Percentiles rank a stretch among this genome's conserved stretches.
phyloP scores from a whole-genome alignment of 2,797 vertebrate species.

The Scleropages formosus region DNA sequence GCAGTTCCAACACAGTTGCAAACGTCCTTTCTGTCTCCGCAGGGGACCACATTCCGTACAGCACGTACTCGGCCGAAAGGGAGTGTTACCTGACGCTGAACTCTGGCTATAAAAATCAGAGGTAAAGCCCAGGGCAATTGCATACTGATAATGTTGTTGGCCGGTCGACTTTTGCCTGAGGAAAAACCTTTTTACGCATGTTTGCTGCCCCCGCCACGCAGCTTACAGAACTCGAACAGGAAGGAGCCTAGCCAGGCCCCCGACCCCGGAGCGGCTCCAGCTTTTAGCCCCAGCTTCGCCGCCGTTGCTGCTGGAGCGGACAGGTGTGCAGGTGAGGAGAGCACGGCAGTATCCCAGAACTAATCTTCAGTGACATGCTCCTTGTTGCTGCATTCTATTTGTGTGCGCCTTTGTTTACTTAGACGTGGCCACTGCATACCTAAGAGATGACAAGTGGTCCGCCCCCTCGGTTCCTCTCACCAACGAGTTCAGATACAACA shows the following conservation, averaged over 20 bases:
- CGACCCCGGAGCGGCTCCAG: slow-evolving; percentile 58
- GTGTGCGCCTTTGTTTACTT: too few species aligned
- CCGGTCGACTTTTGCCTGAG: neutral
- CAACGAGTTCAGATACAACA: slow-evolving; percentile 83
- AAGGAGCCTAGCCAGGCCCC: slow-evolving; percentile 66
- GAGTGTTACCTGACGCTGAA: slow-evolving; percentile 64
- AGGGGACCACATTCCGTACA: slow-evolving; percentile 69
- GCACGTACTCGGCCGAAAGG: slow-evolving; percentile 57
- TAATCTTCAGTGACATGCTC: neutral
- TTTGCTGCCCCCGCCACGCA: slow-evolving; percentile 32
- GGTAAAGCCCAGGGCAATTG: slow-evolving; percentile 49
- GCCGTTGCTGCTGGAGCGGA: slow-evolving; percentile 74
- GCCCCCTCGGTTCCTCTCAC: slow-evolving; percentile 81
- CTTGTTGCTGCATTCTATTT: neutral
- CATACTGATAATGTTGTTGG: neutral
- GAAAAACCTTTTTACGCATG: neutral
- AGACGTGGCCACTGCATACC: slow-evolving; percentile 70
- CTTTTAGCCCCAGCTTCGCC: slow-evolving; percentile 76
- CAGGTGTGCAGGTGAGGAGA: slow-evolving; percentile 74
- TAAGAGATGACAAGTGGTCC: slow-evolving; percentile 82
- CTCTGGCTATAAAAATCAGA: slow-evolving; percentile 61
- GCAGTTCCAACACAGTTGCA: neutral
- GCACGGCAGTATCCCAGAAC: neutral
- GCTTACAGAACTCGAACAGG: slow-evolving; percentile 63
- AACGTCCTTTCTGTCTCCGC: slow-evolving; percentile 22